phyloP scores from a whole-genome alignment of 2,888 invertebrate genomes.

The Nomada fabriciana region DNA sequence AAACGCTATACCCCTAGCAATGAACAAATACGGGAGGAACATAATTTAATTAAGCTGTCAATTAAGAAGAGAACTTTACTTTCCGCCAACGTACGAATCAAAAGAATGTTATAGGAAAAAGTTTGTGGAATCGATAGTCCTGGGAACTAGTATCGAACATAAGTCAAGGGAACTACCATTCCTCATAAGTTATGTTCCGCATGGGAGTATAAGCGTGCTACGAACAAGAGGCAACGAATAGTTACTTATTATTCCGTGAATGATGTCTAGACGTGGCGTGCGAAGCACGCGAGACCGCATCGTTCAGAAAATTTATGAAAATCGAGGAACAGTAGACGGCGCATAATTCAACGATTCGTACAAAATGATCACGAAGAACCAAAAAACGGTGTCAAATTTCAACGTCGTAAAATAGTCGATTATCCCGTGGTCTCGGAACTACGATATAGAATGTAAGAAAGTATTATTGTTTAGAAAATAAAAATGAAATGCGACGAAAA shows the following conservation, averaged over 20 bases:
- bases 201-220: constrained; percentile 17
- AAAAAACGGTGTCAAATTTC: constrained; percentile 11
- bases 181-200: constrained; percentile 13
- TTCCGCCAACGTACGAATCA: no score
- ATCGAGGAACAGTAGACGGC: constrained; percentile 4
- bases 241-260: constrained; percentile 13
- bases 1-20: no score
- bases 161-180: not conserved
- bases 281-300: not conserved
- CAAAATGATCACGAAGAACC: not conserved
- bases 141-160: not conserved
- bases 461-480: not conserved
- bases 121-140: constrained; percentile 1
- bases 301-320: constrained; percentile 28
- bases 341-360: constrained; percentile 15
- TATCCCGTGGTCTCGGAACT: not conserved
- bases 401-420: constrained; percentile 3
- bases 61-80: no score
- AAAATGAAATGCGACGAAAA: not conserved
- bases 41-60: no score
- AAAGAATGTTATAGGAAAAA: not conserved
- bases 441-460: not conserved
- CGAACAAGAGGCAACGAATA: constrained; percentile 21
- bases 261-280: constrained; percentile 15
- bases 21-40: no score